A percentile compares a stretch with the other conserved stretches of the same genome.
phyloP scores from a whole-genome alignment of 2,888 invertebrate genomes.

The Antheraea assamensis region DNA sequence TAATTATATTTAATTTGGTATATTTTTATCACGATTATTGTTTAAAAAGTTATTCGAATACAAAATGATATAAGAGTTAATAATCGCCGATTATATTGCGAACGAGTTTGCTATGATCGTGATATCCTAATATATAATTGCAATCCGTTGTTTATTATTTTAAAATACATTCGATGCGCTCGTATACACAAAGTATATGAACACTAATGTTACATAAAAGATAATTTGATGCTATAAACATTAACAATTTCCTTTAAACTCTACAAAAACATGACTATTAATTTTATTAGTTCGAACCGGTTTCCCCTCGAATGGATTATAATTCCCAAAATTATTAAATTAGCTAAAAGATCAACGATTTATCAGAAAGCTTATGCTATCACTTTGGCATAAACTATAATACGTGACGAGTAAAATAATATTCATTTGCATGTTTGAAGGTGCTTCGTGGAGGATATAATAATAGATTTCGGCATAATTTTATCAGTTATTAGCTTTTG shows the following conservation, averaged over 20 bases:
- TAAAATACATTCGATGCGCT: neutral
- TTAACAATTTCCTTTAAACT: neutral
- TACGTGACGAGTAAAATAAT: neutral
- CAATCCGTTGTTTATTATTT: neutral
- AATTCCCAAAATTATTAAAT: neutral
- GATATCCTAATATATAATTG: neutral
- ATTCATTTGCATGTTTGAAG: no score
- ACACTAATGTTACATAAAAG: slow-evolving; percentile 3
- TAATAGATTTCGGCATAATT: no score
- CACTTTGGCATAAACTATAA: neutral
- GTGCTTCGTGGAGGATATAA: no score
- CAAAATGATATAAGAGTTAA: neutral
- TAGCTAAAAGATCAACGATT: neutral
- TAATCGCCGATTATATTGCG: neutral
- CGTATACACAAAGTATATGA: neutral
- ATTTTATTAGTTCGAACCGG: neutral
- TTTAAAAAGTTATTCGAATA: neutral
- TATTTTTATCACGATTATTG: neutral
- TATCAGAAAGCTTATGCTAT: neutral
- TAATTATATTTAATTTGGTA: no score
- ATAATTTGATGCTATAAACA: neutral
- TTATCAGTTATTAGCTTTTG: no score
- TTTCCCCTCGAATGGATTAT: neutral
- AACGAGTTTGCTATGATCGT: neutral
- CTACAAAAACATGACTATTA: neutral